Evolutionary conservation across 2,113 vertebrate species (phyloP), one percentile per base, ranked within the genome.

Genomic region (Percina caprodes): DNA sequence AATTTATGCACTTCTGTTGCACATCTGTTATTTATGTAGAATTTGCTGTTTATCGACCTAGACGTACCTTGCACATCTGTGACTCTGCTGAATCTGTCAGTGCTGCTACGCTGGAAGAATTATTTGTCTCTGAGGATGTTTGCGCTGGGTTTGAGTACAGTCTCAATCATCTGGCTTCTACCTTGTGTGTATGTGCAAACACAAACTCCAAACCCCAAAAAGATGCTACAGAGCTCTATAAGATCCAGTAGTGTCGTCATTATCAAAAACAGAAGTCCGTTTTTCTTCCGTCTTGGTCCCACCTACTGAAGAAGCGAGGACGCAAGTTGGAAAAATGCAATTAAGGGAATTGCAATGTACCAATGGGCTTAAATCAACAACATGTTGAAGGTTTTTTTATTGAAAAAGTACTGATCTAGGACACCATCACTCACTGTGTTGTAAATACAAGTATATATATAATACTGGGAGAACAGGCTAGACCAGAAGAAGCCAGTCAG

Each of bases 11-110:
- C 35, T 39, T 39, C 66, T 60, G 77, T 33, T 84, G 82, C 80
- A 82, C 88, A 91, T 88, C 86, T 91, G 88, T 90, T 82, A 72
- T 84, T 88, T 42, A 24, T 67, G 88, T 76, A 33, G 83, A 67
- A 70, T 69, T 79, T 77, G 35, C 23, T 69, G 56, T 80, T 69
- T 23, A 52, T 67, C 49, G 48, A 63, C 75, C 74, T 51, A 13
- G 42, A 55, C 12, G 10, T 35, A 86, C 86, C 72, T 79, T 75
- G 2, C 66, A 86, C 88, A 92, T 89, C 86, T 92, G 88, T 56
- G 79, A 66, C 90, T 77, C 59, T 1, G 65, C 74, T 7, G n/a
- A 23, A 19, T 59, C 21, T 24, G 52, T 84, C 69, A 13, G 63
- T 74, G 65, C 48, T 45, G 55, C 70, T 26, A 19, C 8, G 14